These are phyloP conservation scores for Okapia johnstoni DNA, from an alignment of 2,113 vertebrate species.

Conservation along the genomic window DNA sequence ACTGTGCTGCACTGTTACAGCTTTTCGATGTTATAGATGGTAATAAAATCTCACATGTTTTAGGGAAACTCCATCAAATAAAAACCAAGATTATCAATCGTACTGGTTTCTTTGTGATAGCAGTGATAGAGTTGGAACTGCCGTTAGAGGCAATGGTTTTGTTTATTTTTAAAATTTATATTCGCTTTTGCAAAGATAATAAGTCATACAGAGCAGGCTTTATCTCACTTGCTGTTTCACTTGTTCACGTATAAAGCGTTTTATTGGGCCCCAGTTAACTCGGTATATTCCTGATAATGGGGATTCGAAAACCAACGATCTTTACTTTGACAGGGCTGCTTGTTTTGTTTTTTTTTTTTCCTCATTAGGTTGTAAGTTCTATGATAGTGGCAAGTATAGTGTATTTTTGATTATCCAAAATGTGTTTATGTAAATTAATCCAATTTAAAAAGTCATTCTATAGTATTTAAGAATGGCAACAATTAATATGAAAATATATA, in stretches of 20 bases:
- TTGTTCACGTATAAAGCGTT: neutral
- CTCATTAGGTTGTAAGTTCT: neutral
- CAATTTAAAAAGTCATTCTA: neutral
- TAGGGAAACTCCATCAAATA: neutral
- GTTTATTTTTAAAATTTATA: neutral
- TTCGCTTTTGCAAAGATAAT: neutral
- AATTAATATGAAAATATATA: neutral
- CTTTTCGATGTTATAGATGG: neutral
- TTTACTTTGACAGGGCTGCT: neutral
- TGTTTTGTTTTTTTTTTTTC: neutral
- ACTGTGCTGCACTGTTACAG: neutral
- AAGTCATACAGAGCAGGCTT: neutral
- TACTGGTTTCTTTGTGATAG: neutral
- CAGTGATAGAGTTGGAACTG: neutral
- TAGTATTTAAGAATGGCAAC: neutral
- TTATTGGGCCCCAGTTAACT: neutral
- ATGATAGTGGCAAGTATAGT: neutral
- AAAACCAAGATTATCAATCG: neutral
- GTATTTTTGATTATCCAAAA: neutral
- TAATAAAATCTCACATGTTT: neutral
- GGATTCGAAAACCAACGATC: neutral
- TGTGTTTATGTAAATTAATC: neutral
- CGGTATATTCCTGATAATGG: neutral
- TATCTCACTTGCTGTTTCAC: neutral
- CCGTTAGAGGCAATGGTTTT: neutral